A percentile compares a stretch with the other conserved stretches of the same genome.
phyloP scores from a whole-genome alignment of 1,140 invertebrate species.

The Apocrypta bakeri region DNA sequence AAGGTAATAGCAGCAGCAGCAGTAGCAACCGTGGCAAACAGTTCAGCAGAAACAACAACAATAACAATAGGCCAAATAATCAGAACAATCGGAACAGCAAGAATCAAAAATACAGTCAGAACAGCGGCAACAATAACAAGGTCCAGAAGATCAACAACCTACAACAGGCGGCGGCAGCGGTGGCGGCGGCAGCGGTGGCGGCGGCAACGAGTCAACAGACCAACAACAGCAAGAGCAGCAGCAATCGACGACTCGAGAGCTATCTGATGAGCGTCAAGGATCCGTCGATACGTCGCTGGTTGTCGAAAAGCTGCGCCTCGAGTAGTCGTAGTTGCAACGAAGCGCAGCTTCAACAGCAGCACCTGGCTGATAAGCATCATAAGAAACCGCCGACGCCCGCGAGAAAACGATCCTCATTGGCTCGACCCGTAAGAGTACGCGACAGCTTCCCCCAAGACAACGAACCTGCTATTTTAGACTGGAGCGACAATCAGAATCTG shows the following conservation, averaged over 20 bases:
- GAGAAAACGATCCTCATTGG: constrained; percentile 66
- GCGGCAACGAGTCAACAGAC: too few species aligned
- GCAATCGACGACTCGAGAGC: background rate
- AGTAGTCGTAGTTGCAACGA: constrained; percentile 35
- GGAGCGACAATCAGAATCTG: constrained; percentile 34
- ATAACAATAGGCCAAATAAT: constrained; percentile 39
- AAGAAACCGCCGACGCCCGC: constrained; percentile 57
- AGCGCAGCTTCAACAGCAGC: background rate
- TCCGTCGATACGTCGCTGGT: constrained; percentile 40
- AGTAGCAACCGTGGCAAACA: constrained; percentile 9
- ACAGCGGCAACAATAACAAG: background rate
- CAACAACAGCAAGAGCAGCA: background rate
- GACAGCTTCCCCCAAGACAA: constrained; percentile 64
- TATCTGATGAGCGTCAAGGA: constrained; percentile 37
- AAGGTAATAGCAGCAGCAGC: too few species aligned
- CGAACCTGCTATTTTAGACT: constrained; percentile 50
- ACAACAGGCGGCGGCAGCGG: background rate
- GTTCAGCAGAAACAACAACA: constrained; percentile 30
- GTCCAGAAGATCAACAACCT: constrained; percentile 45
- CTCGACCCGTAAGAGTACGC: constrained; percentile 67
- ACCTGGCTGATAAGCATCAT: constrained; percentile 23
- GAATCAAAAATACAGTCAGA: constrained; percentile 5
- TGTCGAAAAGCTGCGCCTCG: constrained; percentile 30
- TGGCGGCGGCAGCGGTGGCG: background rate
- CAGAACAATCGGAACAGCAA: constrained; percentile 39